Evolutionary conservation across 2,888 invertebrate genomes (phyloP), one percentile per base, ranked within the genome.

Genomic region (Thyatira batis): DNA sequence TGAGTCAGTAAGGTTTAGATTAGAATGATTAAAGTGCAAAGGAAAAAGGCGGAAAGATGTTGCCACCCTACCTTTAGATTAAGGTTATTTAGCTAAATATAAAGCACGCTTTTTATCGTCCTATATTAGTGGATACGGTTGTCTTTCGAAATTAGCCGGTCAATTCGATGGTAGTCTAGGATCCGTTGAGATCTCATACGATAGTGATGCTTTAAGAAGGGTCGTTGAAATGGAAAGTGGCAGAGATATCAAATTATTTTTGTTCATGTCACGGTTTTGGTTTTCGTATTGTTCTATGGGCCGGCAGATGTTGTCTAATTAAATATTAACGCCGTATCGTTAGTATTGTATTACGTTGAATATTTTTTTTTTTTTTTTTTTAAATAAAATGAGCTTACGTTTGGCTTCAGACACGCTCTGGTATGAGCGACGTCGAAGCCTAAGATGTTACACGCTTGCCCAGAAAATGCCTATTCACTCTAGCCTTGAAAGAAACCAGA

Each of bases 91-190:
- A 85, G 84, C 84, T 82, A 84, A 85, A 79, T 88, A 85, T 80
- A 84, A 82, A 77, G 69, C 66, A 67, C 69, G 78, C 81, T 85
- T 85, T 85, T 86, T 86, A 83, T 81, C 74, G 73, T 76, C 77
- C 73, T 86, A 73, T 87, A 82, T 86, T 82, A 86, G 88, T 84
- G 86, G 88, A 87, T 79, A 92, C 89, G 92, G 76, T 89, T 92
- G 90, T 91, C 89, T 84, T 79, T 76, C 73, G 80, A 81, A 82
- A 85, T 89, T 89, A 85, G 85, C 71, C 65, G 69, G 72, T 67
- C 76, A 78, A 83, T 82, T 80, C 73, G 70, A 70, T 71, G 67
- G 65, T 76, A 70, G 66, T 63, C 65, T 55, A 56, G 67, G 63
- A 71, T 65, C 78, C 82, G 85, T 85, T 85, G 85, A 84, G 85